Base-by-base conservation (phyloP, 2,113 vertebrate genomes). In the Pandion haliaetus region DNA sequence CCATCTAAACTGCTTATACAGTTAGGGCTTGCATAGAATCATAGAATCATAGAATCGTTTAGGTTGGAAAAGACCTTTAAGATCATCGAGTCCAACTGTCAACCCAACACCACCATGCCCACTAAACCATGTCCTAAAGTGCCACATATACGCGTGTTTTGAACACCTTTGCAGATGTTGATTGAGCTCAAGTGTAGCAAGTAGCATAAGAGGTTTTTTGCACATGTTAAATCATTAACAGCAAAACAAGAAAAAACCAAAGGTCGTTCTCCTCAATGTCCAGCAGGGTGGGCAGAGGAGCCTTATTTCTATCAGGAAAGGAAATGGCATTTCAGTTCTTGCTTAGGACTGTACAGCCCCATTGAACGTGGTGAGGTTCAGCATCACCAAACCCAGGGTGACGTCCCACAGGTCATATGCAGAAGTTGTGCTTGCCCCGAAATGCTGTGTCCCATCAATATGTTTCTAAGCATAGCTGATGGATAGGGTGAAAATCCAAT, bases 371-470 rank as follows among this genome's bases (percentile, higher is more conserved):
- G 23, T 15, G 54, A 38, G 32, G 29, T 12, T 85, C 14, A 12
- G 52, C 3, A 2, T 13, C 94, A 63, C 62, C 84, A 34, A 16
- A 14, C 34, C 4, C 3, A 71, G n/a, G 28, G 26, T 3, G 32
- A 70, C 0, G 0, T 26, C 74, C 70, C 57, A 61, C 17, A 16
- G 25, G 12, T 28, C 2, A 1, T 31, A 7, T 1, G 2, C 52
- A 73, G 71, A 50, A 25, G 15, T 3, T 24, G 12, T 17, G 1
- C 18, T 40, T 40, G 36, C 31, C 26, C 73, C 2, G 1, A 28
- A 73, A 36, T 34, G 32, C 26, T 32, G 8, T 4, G 40, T n/a
- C 9, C 12, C 26, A 14, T 10, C 45, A 1, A 0, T 17, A 1
- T 0, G 1, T 31, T 72, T 69, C 36, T 20, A 26, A 83, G 19